Evolutionary conservation across 1,140 invertebrate species (phyloP), one percentile per base, ranked within the genome.

Genomic region (Drosophila willistoni): DNA sequence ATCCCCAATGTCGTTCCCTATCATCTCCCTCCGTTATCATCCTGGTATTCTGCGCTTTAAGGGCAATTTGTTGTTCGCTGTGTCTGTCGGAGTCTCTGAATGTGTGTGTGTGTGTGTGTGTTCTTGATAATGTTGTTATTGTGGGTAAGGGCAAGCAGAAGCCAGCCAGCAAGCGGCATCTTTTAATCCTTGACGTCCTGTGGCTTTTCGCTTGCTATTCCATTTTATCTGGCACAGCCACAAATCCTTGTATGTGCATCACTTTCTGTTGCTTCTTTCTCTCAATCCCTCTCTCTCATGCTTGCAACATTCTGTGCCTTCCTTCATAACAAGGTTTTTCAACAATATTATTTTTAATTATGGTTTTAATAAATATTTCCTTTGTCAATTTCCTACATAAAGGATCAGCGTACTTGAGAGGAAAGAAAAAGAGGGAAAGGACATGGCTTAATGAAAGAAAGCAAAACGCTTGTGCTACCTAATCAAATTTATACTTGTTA

Each of bases 311-410:
- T 47, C 44, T 47, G 14, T 13, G 29, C 29, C 34, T 12, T 7
- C 9, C 44, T 51, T 64, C 71, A 68, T 70, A 83, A 73, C 79
- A 79, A 73, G 57, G 74, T 80, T 73, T 29, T 76, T 84, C 17
- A 89, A 84, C 85, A 67, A 81, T 79, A 90, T 89, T 89, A 89
- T 78, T 84, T 84, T 90, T 89, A 90, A 89, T 90, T 89, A 89
- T 82, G 77, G 59, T 68, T 79, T 81, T 87, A 79, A 89, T 78
- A 89, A 83, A 78, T 84, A 89, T 78, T 78, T 84, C 73, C 57
- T 87, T 89, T 89, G 84, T 87, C 82, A 79, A 89, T 75, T 87
- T 81, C 61, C 68, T 71, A 73, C 59, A 69, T 70, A 81, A 81
- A 41, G 57, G 41, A 55, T 47, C 29, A 14, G 51, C 36, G 36